Evolutionary conservation across 2,888 invertebrate species (phyloP).

Genomic region (Bimastos eiseni): DNA sequence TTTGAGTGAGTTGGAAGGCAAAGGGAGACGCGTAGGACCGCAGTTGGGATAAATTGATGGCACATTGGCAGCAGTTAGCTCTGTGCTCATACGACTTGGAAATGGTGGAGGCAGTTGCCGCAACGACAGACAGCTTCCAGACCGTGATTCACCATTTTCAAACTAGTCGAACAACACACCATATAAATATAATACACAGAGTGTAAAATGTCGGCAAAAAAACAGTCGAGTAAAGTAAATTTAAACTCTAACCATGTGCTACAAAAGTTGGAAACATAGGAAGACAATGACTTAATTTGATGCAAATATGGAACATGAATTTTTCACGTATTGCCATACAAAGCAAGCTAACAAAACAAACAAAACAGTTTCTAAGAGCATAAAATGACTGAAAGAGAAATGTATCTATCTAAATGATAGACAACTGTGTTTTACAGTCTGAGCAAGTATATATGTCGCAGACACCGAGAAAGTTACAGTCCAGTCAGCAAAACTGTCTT

Average conservation of each 20-base stretch:
- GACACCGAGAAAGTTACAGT: background rate
- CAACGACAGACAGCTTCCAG: conserved; percentile 82
- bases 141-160: conserved; percentile 26
- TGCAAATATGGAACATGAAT: background rate
- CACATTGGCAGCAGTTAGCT: background rate
- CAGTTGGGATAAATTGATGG: background rate
- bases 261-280: background rate
- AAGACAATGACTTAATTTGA: background rate
- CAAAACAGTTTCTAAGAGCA: background rate
- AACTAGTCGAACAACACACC: background rate
- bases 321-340: background rate
- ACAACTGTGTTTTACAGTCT: background rate
- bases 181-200: too few relatives aligned
- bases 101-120: conserved; percentile 64
- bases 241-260: too few relatives aligned
- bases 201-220: too few relatives aligned
- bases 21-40: background rate
- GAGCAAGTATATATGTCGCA: background rate
- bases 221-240: background rate
- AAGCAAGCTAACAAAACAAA: background rate
- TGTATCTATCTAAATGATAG: background rate
- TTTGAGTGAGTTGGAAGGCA: conserved; percentile 9
- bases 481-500: background rate
- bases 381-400: background rate
- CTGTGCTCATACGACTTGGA: conserved; percentile 28